Evolutionary conservation across 2,113 vertebrate genomes (phyloP).

Genomic region (Psephotus haematonotus): DNA sequence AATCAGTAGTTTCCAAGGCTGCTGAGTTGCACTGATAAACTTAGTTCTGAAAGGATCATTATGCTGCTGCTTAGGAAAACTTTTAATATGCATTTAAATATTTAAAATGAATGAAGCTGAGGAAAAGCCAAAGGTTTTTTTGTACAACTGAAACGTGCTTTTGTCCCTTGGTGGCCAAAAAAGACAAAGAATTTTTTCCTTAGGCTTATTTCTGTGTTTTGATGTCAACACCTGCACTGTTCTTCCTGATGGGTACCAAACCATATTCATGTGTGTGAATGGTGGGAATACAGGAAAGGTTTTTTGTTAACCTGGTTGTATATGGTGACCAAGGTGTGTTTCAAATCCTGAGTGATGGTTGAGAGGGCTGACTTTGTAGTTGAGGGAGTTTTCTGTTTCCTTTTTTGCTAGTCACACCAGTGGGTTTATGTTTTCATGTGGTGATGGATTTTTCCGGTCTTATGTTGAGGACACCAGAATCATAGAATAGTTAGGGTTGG

Average conservation of each 20-base stretch:
- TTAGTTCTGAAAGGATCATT: background rate
- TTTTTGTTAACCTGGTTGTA: background rate
- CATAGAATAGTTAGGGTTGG: too few relatives aligned
- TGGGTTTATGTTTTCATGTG: background rate
- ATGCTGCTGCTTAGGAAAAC: background rate
- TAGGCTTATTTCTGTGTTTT: background rate
- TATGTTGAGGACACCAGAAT: too few relatives aligned
- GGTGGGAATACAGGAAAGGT: background rate
- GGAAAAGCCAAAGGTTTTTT: background rate
- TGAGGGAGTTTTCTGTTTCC: background rate
- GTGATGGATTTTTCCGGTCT: background rate
- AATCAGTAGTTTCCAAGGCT: background rate
- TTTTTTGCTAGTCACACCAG: background rate
- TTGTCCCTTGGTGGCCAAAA: background rate
- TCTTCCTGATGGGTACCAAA: fast-evolving
- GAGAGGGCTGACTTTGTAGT: background rate
- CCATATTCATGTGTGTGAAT: background rate
- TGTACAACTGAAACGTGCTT: background rate
- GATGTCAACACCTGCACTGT: background rate
- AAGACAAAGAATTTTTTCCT: background rate
- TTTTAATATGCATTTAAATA: background rate
- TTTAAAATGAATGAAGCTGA: background rate
- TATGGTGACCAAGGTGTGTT: background rate
- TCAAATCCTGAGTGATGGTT: background rate
- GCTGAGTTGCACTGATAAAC: background rate